Conservation (phyloP, 2,797 vertebrate genomes). For the Rhinella marina region DNA sequence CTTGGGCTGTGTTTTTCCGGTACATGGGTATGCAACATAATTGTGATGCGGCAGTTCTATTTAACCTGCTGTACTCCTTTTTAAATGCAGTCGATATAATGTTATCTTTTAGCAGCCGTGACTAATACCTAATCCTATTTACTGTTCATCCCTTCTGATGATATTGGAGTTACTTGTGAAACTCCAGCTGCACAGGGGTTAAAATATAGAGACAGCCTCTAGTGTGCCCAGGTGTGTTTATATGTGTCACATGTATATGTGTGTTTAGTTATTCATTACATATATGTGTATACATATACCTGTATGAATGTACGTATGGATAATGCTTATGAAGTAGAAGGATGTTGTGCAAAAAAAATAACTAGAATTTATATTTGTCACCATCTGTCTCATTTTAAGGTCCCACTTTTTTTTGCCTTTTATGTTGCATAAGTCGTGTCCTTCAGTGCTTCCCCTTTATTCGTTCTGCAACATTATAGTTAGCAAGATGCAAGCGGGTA, state of each 20-base stretch:
- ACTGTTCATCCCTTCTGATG: neutral
- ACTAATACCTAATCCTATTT: slow-evolving; percentile 8
- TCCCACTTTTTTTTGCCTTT: slow-evolving; percentile 63
- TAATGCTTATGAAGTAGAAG: slow-evolving; percentile 61
- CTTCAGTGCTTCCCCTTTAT: slow-evolving; percentile 62
- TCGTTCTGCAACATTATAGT: slow-evolving; percentile 10
- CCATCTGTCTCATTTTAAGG: slow-evolving; percentile 56
- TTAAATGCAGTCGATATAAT: slow-evolving; percentile 32
- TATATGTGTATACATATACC: slow-evolving; percentile 63
- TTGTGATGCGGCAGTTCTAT: slow-evolving; percentile 10
- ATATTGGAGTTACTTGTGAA: neutral
- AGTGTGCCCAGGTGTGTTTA: slow-evolving; percentile 45
- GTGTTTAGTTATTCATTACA: slow-evolving; percentile 21
- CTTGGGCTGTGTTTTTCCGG: slow-evolving; percentile 28
- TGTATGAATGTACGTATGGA: slow-evolving; percentile 57
- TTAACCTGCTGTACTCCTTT: slow-evolving; percentile 33
- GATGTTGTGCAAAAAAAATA: slow-evolving; percentile 43
- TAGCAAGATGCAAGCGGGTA: slow-evolving; percentile 20
- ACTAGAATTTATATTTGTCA: slow-evolving; percentile 51
- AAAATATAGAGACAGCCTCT: slow-evolving; percentile 10
- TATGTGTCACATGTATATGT: slow-evolving; percentile 63
- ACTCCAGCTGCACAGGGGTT: slow-evolving; percentile 36
- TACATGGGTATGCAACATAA: slow-evolving; percentile 21
- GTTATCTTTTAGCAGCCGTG: slow-evolving; percentile 5
- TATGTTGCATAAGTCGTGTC: slow-evolving; percentile 42